Percentiles rank a stretch among this genome's conserved stretches.
phyloP scores from a whole-genome alignment of 2,113 vertebrate species.

The Sciurus niger region DNA sequence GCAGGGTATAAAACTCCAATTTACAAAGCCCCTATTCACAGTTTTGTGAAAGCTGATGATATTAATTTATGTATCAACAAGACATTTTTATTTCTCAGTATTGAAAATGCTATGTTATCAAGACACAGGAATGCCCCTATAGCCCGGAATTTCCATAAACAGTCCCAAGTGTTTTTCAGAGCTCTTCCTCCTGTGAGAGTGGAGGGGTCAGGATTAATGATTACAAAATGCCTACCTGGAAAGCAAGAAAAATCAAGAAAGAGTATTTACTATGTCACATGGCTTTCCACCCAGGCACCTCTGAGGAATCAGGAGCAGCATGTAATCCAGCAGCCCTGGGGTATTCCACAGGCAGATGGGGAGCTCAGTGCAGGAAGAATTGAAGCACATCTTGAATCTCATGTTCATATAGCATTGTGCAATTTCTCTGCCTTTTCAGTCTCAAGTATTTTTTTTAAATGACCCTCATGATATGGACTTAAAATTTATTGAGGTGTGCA shows the following conservation, averaged over 20 bases:
- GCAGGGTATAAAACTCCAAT: background rate
- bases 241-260: background rate
- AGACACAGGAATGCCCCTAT: conserved; percentile 17
- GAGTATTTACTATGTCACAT: background rate
- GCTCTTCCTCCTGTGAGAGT: background rate
- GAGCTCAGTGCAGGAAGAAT: background rate
- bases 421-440: background rate
- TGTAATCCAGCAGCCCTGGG: background rate
- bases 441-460: conserved; percentile 27
- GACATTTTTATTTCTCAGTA: conserved; percentile 45
- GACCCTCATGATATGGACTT: background rate
- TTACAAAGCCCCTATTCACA: conserved; percentile 58
- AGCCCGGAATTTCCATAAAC: conserved; percentile 40
- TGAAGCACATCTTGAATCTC: background rate
- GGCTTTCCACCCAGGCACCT: background rate
- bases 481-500: background rate
- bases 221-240: background rate
- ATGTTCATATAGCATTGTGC: background rate
- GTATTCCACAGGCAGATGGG: too few relatives aligned
- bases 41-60: conserved; percentile 24
- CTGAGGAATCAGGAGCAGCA: background rate
- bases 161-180: background rate
- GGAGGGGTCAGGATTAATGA: background rate
- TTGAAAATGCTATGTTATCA: conserved; percentile 10
- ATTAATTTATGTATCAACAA: conserved; percentile 54